A percentile compares a stretch with the other conserved stretches of the same genome.
These are phyloP conservation scores for Lepidostoma basale DNA, from an alignment of 1,140 invertebrate genomes.

Conservation along the genomic window DNA sequence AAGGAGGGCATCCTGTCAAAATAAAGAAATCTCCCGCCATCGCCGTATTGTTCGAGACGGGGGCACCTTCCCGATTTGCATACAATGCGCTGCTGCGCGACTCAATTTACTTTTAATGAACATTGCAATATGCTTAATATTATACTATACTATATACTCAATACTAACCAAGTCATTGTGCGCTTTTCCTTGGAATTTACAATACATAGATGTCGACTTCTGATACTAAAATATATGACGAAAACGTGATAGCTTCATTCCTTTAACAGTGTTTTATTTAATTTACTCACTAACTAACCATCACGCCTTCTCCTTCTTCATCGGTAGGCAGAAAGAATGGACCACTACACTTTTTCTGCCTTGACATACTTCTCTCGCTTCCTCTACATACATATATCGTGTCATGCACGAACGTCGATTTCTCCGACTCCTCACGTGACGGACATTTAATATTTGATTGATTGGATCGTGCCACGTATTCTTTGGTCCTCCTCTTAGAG, in stretches of 20 bases:
- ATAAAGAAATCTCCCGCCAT: conserved; percentile 1
- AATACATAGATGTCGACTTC: not conserved
- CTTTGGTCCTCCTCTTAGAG: not conserved
- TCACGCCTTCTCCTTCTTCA: too few relatives aligned
- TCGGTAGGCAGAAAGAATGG: too few relatives aligned
- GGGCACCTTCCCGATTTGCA: conserved; percentile 12
- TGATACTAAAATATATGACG: not conserved
- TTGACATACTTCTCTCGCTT: too few relatives aligned
- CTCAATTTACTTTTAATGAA: conserved; percentile 32
- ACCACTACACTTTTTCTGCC: too few relatives aligned
- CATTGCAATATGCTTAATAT: not conserved
- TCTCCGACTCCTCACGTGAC: too few relatives aligned
- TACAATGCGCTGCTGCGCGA: conserved; percentile 24
- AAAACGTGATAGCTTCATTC: not conserved
- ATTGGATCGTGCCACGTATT: too few relatives aligned
- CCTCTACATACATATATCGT: too few relatives aligned
- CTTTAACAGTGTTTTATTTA: not conserved
- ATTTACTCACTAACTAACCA: not conserved
- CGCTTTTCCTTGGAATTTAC: not conserved
- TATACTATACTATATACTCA: not conserved
- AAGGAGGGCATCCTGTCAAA: conserved; percentile 15
- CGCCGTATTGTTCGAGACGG: not conserved
- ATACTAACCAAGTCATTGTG: not conserved
- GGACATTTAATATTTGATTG: too few relatives aligned
- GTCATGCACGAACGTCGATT: too few relatives aligned